phyloP scores from a whole-genome alignment of 2,797 vertebrate species.

The Cottoperca gobio region DNA sequence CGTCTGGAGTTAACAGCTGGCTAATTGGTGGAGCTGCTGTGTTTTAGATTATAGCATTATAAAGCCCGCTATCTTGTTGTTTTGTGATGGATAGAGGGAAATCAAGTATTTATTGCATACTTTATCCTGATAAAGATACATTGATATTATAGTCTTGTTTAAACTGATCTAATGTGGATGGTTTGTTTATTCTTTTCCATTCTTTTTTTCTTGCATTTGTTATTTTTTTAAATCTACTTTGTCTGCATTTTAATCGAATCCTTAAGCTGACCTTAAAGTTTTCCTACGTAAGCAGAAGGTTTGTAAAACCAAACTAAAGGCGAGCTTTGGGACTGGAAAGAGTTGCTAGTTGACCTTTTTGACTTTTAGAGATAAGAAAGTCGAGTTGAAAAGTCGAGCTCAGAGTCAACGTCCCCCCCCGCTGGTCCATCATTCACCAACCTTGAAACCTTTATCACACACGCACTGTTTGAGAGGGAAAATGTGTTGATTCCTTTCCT shows the following conservation, averaged over 20 bases:
- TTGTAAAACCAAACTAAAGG: slow-evolving; percentile 2
- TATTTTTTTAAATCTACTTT: not conserved
- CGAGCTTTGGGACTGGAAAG: slow-evolving; percentile 23
- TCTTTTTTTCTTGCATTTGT: not conserved
- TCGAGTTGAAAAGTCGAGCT: slow-evolving; percentile 50
- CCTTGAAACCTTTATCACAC: slow-evolving; percentile 19
- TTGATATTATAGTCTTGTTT: not conserved
- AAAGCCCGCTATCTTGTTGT: slow-evolving; percentile 3
- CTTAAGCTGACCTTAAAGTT: slow-evolving; percentile 9
- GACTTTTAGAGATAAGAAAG: slow-evolving; percentile 41
- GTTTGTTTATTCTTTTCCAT: not conserved
- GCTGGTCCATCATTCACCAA: slow-evolving; percentile 33
- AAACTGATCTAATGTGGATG: not conserved
- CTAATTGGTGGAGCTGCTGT: slow-evolving; percentile 24
- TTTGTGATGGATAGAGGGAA: slow-evolving; percentile 32
- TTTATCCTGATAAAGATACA: slow-evolving; percentile 1
- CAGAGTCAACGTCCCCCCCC: slow-evolving; percentile 1
- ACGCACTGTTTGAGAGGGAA: slow-evolving; percentile 23
- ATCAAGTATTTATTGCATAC: slow-evolving; percentile 11
- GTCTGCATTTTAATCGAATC: not conserved
- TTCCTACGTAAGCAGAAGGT: slow-evolving; percentile 1
- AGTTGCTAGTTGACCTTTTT: slow-evolving; percentile 54
- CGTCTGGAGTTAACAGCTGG: slow-evolving; percentile 44
- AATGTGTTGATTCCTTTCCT: slow-evolving; percentile 60
- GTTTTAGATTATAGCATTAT: slow-evolving; percentile 31